A percentile compares a stretch with the other conserved stretches of the same genome.
These are phyloP conservation scores for Dicrostonyx torquatus DNA, from an alignment of 2,797 vertebrate species.

Conservation along the genomic window DNA sequence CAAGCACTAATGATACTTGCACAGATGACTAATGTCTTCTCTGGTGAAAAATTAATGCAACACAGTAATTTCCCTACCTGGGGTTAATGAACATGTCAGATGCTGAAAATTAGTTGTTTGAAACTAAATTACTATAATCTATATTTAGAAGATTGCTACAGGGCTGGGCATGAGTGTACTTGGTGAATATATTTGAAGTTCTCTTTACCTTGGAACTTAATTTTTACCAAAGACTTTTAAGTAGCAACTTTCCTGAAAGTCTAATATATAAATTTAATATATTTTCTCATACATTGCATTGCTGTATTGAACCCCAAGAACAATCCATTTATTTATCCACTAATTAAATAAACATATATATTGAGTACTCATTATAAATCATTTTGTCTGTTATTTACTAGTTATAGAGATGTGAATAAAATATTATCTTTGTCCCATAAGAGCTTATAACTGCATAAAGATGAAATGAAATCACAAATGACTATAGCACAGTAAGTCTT, in stretches of 20 bases:
- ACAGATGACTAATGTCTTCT: constrained; percentile 95
- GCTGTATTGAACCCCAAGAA: not conserved
- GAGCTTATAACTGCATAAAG: constrained; percentile 5
- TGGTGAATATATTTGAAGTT: constrained; percentile 56
- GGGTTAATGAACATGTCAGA: constrained; percentile 98
- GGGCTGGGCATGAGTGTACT: constrained; percentile 39
- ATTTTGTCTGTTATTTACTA: not conserved
- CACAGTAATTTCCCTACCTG: constrained; percentile 92
- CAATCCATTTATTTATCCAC: constrained; percentile 50
- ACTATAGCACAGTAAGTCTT: not conserved
- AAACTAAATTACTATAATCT: constrained; percentile 96
- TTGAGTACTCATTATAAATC: not conserved
- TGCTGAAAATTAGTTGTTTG: constrained; percentile 97
- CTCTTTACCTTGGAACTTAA: constrained; percentile 64
- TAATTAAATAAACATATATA: constrained; percentile 25
- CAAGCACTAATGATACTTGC: constrained; percentile 91
- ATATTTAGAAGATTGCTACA: constrained; percentile 92
- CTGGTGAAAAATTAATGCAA: constrained; percentile 94
- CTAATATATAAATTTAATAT: constrained; percentile 42
- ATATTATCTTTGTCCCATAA: constrained; percentile 23
- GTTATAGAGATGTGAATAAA: not conserved
- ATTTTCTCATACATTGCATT: not conserved
- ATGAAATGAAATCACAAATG: constrained; percentile 25
- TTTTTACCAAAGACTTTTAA: constrained; percentile 53
- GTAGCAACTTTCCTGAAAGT: constrained; percentile 33